Conservation (phyloP, 2,888 invertebrate species). For the Epiblema foenella region DNA sequence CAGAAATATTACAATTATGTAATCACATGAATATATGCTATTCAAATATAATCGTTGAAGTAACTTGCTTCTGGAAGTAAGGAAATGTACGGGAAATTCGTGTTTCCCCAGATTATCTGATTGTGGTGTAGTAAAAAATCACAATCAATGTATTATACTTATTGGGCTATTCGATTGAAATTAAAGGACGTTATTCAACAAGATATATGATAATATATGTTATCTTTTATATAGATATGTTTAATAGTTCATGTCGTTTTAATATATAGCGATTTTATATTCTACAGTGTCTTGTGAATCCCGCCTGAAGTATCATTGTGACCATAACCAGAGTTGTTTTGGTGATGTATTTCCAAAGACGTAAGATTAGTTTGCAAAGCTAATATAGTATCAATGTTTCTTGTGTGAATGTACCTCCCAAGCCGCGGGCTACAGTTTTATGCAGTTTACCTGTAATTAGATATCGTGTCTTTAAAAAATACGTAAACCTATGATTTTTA, state of each 20-base stretch:
- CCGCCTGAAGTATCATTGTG: conserved; percentile 80
- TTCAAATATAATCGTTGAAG: not conserved
- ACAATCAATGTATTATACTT: conserved; percentile 34
- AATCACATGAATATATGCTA: conserved; percentile 8
- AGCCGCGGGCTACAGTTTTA: conserved; percentile 46
- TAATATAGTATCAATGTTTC: conserved; percentile 64
- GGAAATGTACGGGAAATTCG: not conserved
- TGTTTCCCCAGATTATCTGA: conserved; percentile 20
- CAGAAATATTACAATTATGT: conserved; percentile 32
- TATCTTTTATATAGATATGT: conserved; percentile 40
- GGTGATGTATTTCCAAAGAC: conserved; percentile 85
- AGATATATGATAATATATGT: conserved; percentile 40
- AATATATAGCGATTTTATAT: conserved; percentile 44
- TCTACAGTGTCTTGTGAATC: conserved; percentile 66
- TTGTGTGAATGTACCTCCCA: conserved; percentile 47
- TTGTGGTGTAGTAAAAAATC: conserved; percentile 30
- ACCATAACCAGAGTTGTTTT: conserved; percentile 83
- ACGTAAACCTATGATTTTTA: conserved; percentile 57
- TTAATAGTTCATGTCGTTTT: conserved; percentile 37
- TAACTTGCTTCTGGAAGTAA: conserved; percentile 39
- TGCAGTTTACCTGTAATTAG: conserved; percentile 44
- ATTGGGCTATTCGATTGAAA: conserved; percentile 36
- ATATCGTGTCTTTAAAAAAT: conserved; percentile 53
- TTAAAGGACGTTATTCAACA: conserved; percentile 36
- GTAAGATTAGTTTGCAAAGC: conserved; percentile 80